These are phyloP conservation scores for Embiotoca jacksoni DNA, from an alignment of 2,113 vertebrate species.

Conservation along the genomic window DNA sequence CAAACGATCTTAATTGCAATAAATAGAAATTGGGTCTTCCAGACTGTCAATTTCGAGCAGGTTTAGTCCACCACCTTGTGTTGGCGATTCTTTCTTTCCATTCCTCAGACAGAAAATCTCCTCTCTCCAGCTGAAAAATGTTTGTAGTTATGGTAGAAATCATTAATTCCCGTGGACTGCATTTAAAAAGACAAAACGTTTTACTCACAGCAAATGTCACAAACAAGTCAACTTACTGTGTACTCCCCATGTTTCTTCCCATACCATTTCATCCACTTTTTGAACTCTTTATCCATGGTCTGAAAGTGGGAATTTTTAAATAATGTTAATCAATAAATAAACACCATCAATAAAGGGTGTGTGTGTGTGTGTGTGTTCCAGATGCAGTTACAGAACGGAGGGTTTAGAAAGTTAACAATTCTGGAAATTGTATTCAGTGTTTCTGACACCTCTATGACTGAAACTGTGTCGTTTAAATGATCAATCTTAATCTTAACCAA, in stretches of 20 bases:
- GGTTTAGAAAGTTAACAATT: too few relatives aligned
- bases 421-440: too few relatives aligned
- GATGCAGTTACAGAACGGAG: too few relatives aligned
- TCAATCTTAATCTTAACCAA: not conserved
- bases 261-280: constrained; percentile 99
- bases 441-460: too few relatives aligned
- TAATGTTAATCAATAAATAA: too few relatives aligned
- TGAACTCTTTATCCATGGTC: constrained; percentile 98
- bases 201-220: not conserved
- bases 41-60: not conserved
- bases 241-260: constrained; percentile 99
- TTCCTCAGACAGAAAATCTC: constrained; percentile 98
- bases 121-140: constrained; percentile 92
- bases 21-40: constrained; percentile 13
- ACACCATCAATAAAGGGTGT: too few relatives aligned
- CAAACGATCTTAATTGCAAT: constrained; percentile 2
- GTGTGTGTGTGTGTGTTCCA: too few relatives aligned
- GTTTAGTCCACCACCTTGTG: constrained; percentile 89
- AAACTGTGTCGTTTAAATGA: too few relatives aligned
- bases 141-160: not conserved
- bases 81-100: constrained; percentile 98
- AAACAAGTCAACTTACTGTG: constrained; percentile 89
- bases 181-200: not conserved
- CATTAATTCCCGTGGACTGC: not conserved
- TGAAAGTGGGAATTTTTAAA: constrained; percentile 64